Evolutionary conservation across 2,797 vertebrate genomes (phyloP).

Genomic region (Hipposideros larvatus): DNA sequence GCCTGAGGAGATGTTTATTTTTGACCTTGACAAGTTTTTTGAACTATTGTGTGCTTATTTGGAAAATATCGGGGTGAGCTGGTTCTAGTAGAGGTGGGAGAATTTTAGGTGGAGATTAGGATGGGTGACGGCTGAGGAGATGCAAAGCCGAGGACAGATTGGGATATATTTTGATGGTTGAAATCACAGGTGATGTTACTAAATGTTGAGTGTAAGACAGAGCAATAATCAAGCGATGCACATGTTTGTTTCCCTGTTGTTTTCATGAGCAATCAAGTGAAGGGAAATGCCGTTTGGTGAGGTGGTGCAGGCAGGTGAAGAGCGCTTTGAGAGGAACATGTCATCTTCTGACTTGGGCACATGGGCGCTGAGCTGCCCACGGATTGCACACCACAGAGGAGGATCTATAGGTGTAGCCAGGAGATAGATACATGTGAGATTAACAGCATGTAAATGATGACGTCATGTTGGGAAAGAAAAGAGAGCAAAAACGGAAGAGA

Average conservation of each 20-base stretch:
- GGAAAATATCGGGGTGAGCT: not conserved
- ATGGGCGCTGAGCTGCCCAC: not conserved
- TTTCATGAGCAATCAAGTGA: not conserved
- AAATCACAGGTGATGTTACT: not conserved
- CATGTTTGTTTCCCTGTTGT: not conserved
- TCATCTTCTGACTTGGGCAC: not conserved
- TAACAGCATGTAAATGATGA: too few species aligned
- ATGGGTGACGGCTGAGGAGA: not conserved
- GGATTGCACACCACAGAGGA: not conserved
- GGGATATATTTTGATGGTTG: not conserved
- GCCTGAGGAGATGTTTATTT: too few species aligned
- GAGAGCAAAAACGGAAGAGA: not conserved
- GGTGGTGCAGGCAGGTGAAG: not conserved
- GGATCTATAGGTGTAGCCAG: too few species aligned
- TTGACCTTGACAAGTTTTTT: not conserved
- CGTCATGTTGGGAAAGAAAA: not conserved
- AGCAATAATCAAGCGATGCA: not conserved
- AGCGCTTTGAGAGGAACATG: not conserved
- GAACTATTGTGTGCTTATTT: not conserved
- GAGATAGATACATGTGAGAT: not conserved
- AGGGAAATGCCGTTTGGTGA: not conserved
- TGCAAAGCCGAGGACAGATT: not conserved
- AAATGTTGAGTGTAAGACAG: not conserved
- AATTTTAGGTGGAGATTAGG: not conserved
- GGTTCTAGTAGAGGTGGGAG: not conserved